Conservation (phyloP, 2,888 invertebrate genomes). For the Punctoribates punctum region DNA sequence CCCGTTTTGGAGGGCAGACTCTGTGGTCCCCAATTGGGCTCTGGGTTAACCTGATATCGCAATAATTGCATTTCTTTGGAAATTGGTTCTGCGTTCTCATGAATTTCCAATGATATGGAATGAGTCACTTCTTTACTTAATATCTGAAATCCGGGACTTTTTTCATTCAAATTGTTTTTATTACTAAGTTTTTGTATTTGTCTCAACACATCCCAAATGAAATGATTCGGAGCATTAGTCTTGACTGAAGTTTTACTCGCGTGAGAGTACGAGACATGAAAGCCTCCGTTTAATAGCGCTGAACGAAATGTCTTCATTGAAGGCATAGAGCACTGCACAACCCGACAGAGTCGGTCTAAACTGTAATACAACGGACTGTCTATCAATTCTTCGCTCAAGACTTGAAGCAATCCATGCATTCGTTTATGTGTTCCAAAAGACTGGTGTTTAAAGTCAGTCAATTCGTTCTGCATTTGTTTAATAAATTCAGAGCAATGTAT, state of each 20-base stretch:
- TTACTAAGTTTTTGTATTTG: constrained; percentile 62
- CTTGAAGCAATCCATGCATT: constrained; percentile 45
- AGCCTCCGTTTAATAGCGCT: constrained; percentile 82
- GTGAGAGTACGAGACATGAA: constrained; percentile 87
- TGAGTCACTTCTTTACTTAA: neutral
- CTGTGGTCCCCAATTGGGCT: constrained; percentile 87
- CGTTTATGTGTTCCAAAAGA: constrained; percentile 46
- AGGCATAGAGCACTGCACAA: constrained; percentile 64
- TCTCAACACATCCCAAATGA: constrained; percentile 89
- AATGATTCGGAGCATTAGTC: constrained; percentile 77
- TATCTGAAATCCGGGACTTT: constrained; percentile 32
- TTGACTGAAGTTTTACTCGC: constrained; percentile 81
- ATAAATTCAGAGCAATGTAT: constrained; percentile 79
- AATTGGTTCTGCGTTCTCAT: constrained; percentile 71
- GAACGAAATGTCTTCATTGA: constrained; percentile 73
- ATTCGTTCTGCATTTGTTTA: constrained; percentile 52
- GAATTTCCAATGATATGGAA: constrained; percentile 57
- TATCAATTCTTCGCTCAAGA: constrained; percentile 66
- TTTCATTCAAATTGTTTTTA: constrained; percentile 38
- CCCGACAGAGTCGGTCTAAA: constrained; percentile 69
- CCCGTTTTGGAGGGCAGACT: constrained; percentile 62
- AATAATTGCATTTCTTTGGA: constrained; percentile 69
- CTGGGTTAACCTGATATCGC: constrained; percentile 81
- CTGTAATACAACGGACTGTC: constrained; percentile 84
- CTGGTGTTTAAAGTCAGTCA: constrained; percentile 15